Base-by-base conservation (phyloP, 2,797 vertebrate species). In the Bucorvus abyssinicus region DNA sequence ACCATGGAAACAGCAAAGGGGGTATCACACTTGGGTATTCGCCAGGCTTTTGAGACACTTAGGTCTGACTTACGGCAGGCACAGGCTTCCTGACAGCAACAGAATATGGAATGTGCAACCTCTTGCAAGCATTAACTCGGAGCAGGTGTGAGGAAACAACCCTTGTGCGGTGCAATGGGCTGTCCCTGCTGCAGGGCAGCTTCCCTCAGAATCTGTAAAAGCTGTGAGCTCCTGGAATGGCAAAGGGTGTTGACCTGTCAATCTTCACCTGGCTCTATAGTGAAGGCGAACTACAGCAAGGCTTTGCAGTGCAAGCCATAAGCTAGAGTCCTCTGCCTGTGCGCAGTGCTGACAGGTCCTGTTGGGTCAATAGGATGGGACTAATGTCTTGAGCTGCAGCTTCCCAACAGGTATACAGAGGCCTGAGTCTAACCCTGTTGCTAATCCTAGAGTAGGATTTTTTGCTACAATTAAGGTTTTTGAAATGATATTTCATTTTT, bases 101-200 rank as follows among this genome's bases (percentile, higher is more conserved):
- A 50, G 63, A 55, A 30, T 34, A 20, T 36, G 32, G 14, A 27
- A 67, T 3, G 21, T 38, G 26, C 3, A 6, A 44, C 45, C 19
- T 85, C 24, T 27, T 82, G 47, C 34, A 74, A 42, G 56, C 4
- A 1, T 47, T 47, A 30, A 53, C 36, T 21, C 0, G 0, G 38
- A 49, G 78, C 30, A 85, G 42, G 49, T 42, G 32, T 8, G 49
- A 53, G 36, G 64, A 44, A 63, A 34, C 10, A n/a, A 23, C 18
- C 19, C 23, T 11, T 13, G 36, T 6, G 50, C 10, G 7, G 34
- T 7, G 36, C 12, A 34, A 27, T 3, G 40, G 70, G 21, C 32
- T 7, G 0, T 12, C 14, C 20, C 12, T 36, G 49, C 59, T 36
- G 52, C 1, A 5, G 40, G 6, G 7, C 34, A 17, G 11, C n/a